Conservation (phyloP, 2,113 vertebrate genomes). For the Pyrgilauda ruficollis region DNA sequence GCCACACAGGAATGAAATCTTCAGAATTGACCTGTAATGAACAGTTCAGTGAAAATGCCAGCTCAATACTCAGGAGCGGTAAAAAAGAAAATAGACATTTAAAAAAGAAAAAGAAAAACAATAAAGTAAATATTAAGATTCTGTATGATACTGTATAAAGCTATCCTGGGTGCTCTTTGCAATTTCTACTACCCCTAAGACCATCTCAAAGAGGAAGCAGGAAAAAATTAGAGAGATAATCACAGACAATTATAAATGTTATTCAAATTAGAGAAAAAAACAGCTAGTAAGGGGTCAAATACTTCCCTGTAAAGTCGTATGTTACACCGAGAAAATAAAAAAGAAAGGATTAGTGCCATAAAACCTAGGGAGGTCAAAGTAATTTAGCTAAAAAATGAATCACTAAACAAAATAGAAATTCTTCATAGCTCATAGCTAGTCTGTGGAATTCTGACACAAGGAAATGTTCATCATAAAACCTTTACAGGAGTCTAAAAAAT, state of each 20-base stretch:
- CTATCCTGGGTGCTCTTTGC: background rate
- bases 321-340: background rate
- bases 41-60: slow-evolving; percentile 19
- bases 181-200: background rate
- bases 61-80: background rate
- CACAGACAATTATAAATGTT: background rate
- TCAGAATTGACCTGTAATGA: background rate
- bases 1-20: background rate
- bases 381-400: background rate
- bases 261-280: background rate
- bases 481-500: background rate
- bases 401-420: background rate
- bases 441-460: background rate
- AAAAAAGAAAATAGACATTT: background rate
- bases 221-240: background rate
- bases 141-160: background rate
- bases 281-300: background rate
- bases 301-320: background rate
- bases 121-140: background rate
- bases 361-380: background rate
- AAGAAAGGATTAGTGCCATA: background rate
- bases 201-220: background rate
- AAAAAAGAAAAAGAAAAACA: background rate
- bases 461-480: background rate
- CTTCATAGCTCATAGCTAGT: background rate